phyloP scores from a whole-genome alignment of 2,113 vertebrate genomes.

The Dicaeum eximium region DNA sequence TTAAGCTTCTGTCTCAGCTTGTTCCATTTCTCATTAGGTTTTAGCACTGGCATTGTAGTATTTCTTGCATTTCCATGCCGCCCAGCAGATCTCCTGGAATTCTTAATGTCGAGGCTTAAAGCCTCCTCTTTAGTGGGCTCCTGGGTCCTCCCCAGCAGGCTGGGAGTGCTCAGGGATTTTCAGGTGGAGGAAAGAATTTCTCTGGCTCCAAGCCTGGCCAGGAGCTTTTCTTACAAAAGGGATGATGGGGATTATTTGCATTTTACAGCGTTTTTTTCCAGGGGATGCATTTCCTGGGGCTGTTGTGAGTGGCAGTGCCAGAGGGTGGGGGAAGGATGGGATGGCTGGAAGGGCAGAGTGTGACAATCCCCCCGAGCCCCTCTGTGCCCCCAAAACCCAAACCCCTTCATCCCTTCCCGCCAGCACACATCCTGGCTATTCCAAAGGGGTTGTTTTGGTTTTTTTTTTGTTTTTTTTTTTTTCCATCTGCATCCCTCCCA shows the following conservation, averaged over 20 bases:
- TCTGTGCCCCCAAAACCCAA: fast-evolving
- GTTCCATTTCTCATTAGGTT: conserved; percentile 73
- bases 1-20: conserved; percentile 69
- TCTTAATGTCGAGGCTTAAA: conserved; percentile 30
- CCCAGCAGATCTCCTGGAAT: conserved; percentile 60
- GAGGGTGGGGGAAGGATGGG: background rate
- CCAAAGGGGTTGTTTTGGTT: fast-evolving
- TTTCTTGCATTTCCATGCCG: conserved; percentile 64
- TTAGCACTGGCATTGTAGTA: conserved; percentile 58
- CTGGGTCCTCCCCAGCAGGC: background rate
- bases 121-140: background rate
- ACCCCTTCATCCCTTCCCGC: background rate
- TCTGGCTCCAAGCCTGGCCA: background rate
- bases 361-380: fast-evolving
- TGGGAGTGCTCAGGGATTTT: background rate
- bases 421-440: background rate
- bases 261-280: background rate
- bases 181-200: background rate
- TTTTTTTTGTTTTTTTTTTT: fast-evolving
- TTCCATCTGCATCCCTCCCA: background rate
- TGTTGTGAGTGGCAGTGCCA: background rate
- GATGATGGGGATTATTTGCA: background rate
- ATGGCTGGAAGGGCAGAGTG: background rate
- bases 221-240: background rate
- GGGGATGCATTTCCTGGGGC: background rate